phyloP scores from a whole-genome alignment of 2,888 invertebrate species.

The Melieria picta region DNA sequence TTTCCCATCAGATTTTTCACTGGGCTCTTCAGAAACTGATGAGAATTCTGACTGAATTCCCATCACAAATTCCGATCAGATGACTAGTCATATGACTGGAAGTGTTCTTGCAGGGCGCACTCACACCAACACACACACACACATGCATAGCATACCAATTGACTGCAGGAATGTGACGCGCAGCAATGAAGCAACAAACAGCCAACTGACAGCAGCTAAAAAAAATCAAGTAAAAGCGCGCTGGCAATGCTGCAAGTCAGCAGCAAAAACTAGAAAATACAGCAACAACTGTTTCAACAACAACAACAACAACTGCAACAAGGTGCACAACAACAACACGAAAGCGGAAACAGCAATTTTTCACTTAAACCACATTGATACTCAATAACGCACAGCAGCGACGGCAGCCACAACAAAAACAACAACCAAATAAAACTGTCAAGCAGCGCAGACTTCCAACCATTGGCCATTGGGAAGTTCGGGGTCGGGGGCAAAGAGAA shows the following conservation, averaged over 20 bases:
- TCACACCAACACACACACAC: neutral
- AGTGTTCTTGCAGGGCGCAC: too few relatives aligned
- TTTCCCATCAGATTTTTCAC: too few relatives aligned
- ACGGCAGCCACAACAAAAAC: constrained; percentile 4
- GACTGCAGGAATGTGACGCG: neutral
- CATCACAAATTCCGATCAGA: too few relatives aligned
- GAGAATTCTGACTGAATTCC: too few relatives aligned
- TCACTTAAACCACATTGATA: constrained; percentile 60
- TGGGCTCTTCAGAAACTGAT: too few relatives aligned
- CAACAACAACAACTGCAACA: neutral
- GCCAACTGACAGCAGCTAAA: constrained; percentile 10
- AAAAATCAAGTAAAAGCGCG: constrained; percentile 9
- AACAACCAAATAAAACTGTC: neutral
- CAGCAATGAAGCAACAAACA: neutral
- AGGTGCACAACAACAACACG: constrained; percentile 6
- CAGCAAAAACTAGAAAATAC: neutral
- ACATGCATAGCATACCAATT: neutral
- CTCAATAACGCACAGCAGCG: constrained; percentile 50
- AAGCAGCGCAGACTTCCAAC: neutral
- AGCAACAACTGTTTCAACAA: neutral
- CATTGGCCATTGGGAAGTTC: constrained; percentile 41
- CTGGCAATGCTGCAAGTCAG: constrained; percentile 16
- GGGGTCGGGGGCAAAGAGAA: neutral
- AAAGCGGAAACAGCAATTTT: constrained; percentile 50
- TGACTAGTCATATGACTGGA: too few relatives aligned